Conservation (phyloP, 2,797 vertebrate genomes). For the Merluccius polli region DNA sequence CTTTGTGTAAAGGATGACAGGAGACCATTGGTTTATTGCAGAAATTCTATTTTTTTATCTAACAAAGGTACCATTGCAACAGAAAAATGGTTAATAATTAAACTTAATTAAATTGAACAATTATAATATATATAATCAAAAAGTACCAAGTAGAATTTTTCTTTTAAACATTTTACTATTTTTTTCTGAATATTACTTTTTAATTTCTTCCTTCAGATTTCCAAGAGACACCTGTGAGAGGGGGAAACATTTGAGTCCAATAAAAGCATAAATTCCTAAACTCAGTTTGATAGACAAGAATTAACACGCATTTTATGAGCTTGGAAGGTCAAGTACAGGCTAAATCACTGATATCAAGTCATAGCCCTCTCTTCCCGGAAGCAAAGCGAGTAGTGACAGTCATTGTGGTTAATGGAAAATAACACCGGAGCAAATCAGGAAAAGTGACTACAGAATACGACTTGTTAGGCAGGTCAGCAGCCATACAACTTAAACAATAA, state of each 20-base stretch:
- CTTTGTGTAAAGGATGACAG: constrained; percentile 54
- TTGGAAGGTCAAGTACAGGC: background rate
- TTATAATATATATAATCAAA: constrained; percentile 29
- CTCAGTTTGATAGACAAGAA: background rate
- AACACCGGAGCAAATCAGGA: background rate
- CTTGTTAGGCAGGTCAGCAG: background rate
- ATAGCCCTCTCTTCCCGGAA: background rate
- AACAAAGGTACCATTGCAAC: constrained; percentile 65
- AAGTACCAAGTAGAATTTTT: constrained; percentile 27
- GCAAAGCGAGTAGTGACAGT: background rate
- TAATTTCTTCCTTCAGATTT: constrained; percentile 37
- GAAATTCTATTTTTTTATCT: constrained; percentile 54
- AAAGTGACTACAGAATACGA: background rate
- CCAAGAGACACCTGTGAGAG: background rate
- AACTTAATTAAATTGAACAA: constrained; percentile 27
- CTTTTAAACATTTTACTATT: constrained; percentile 5
- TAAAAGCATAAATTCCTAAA: constrained; percentile 16
- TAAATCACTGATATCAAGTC: background rate
- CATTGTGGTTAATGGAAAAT: background rate
- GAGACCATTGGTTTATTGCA: constrained; percentile 57
- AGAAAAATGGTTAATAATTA: constrained; percentile 52
- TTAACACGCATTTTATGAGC: background rate
- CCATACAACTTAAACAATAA: background rate
- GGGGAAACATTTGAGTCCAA: background rate
- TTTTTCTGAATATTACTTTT: constrained; percentile 26